phyloP scores from a whole-genome alignment of 2,797 vertebrate genomes.

The Danio jaintianensis region DNA sequence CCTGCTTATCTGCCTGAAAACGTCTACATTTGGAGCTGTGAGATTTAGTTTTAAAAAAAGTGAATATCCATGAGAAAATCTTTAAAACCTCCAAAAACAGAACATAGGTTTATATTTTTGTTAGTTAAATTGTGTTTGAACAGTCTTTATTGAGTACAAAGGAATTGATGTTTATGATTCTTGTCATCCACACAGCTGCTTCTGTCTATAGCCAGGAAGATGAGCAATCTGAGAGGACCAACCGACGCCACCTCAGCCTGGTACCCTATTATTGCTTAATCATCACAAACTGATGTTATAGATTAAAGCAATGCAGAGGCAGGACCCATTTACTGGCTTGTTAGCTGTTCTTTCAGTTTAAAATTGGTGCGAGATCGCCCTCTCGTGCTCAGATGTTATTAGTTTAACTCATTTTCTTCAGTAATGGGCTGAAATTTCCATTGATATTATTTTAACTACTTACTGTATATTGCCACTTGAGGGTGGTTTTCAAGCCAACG shows the following conservation, averaged over 20 bases:
- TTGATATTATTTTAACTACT: not conserved
- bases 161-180: not conserved
- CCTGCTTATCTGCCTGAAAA: not conserved
- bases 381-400: constrained; percentile 58
- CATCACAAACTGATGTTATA: constrained; percentile 27
- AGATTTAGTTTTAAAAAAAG: not conserved
- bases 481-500: not conserved
- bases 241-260: constrained; percentile 73
- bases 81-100: not conserved
- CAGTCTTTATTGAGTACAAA: not conserved
- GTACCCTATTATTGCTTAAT: constrained; percentile 72
- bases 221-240: constrained; percentile 66
- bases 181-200: constrained; percentile 53
- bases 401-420: not conserved
- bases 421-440: not conserved
- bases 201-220: constrained; percentile 68
- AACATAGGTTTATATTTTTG: not conserved
- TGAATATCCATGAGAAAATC: not conserved
- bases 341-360: not conserved
- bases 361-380: constrained; percentile 55
- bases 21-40: not conserved
- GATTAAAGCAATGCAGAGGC: not conserved
- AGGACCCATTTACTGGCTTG: not conserved
- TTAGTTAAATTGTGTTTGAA: not conserved
- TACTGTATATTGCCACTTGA: not conserved